A percentile compares a stretch with the other conserved stretches of the same genome.
phyloP scores from a whole-genome alignment of 2,113 vertebrate genomes.

The Crypturellus undulatus region DNA sequence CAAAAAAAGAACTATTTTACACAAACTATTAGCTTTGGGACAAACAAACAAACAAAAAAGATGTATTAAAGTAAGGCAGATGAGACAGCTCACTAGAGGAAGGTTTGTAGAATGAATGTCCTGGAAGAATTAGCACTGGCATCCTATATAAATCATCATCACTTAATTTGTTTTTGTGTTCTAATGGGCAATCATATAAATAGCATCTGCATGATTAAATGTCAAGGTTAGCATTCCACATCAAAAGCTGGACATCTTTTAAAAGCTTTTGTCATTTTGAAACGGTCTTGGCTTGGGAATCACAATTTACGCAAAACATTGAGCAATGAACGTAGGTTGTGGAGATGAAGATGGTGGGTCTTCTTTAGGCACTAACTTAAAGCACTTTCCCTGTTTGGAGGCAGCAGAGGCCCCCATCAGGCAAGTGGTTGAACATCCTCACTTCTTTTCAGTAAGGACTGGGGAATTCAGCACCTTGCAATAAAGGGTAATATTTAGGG shows the following conservation, averaged over 20 bases:
- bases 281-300: not conserved
- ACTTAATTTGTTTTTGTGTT: not conserved
- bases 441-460: not conserved
- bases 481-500: not conserved
- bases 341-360: not conserved
- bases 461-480: conserved; percentile 4
- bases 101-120: not conserved
- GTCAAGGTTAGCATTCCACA: not conserved
- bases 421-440: not conserved
- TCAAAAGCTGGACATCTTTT: not conserved
- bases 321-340: not conserved
- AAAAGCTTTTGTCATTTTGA: not conserved
- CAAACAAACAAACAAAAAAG: not conserved
- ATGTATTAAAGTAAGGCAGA: not conserved
- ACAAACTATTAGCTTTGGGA: not conserved
- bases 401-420: not conserved
- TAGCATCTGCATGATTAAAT: not conserved
- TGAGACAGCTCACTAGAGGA: not conserved
- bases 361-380: not conserved
- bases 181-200: not conserved
- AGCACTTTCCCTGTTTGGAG: not conserved
- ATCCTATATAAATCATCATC: not conserved
- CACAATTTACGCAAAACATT: not conserved
- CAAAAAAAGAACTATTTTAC: not conserved
- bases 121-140: not conserved